Base-by-base conservation (phyloP, 2,113 vertebrate genomes). In the Anhinga anhinga region DNA sequence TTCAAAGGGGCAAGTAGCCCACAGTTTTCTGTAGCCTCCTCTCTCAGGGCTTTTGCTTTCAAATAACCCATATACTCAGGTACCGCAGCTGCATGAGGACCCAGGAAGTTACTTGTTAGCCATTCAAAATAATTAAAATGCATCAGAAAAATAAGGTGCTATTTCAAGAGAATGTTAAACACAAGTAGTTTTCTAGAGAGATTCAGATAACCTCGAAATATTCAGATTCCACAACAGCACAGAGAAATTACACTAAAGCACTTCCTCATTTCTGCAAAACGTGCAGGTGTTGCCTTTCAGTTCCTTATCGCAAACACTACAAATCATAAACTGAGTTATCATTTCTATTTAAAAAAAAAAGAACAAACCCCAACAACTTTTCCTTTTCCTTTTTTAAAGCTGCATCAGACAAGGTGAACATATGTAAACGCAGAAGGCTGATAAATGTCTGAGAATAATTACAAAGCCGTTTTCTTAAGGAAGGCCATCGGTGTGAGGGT, bases 141-240 rank as follows among this genome's bases (percentile, higher is more conserved):
- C 38, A 76, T 0, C 7, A 8, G 17, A 4, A 26, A 5, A 25
- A 26, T 47, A 32, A 17, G 12, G 7, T 1, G 8, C 14, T 2
- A 3, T 74, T 74, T 79, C 66, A 71, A 49, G 50, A 36, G 16
- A 56, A 23, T 5, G 5, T 5, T 49, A 47, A 82, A 58, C 47
- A n/a, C 44, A 17, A 50, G 7, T 9, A 53, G 30, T 12, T 92
- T 69, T 47, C 56, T 36, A 63, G 40, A 93, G 50, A 49, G 32
- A 70, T 23, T 47, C 49, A 38, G 56, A 38, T 21, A 52, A n/a
- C 6, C n/a, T 56, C 36, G 20, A 29, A 53, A 47, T n/a, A 47
- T 4, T 59, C 23, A 27, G 22, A 47, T 22, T 62, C 36, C 63
- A 40, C 1, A 2, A 42, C 2, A 70, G 52, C 40, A 66, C 12